A percentile compares a stretch with the other conserved stretches of the same genome.
Conservation (phyloP, 2,888 invertebrate species). For the Watsonalla binaria region DNA sequence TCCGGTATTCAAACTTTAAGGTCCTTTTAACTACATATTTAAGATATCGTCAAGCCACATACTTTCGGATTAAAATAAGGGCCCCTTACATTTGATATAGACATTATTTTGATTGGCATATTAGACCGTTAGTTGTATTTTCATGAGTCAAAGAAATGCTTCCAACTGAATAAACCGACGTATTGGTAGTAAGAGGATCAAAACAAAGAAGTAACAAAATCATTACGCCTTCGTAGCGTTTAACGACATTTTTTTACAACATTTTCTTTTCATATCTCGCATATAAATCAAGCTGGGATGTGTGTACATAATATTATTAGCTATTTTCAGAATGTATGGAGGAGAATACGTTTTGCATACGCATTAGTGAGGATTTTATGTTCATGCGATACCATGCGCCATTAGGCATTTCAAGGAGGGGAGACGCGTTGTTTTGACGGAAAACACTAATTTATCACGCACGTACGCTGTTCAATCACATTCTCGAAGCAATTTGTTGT, state of each 20-base stretch:
- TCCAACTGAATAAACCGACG: too few relatives aligned
- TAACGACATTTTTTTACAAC: neutral
- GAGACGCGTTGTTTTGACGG: constrained; percentile 22
- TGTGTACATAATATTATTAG: neutral
- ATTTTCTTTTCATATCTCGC: neutral
- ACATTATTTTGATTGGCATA: too few relatives aligned
- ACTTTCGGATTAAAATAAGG: too few relatives aligned
- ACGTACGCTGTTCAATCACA: constrained; percentile 22
- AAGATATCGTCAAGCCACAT: too few relatives aligned
- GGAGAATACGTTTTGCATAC: constrained; percentile 1
- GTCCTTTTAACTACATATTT: too few relatives aligned
- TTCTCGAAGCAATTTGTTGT: constrained; percentile 24
- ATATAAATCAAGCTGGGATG: neutral
- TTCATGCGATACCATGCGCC: constrained; percentile 16
- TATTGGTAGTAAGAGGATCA: too few relatives aligned
- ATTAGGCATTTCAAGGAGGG: constrained; percentile 24
- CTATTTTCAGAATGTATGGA: neutral
- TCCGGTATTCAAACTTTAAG: too few relatives aligned
- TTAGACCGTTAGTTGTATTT: too few relatives aligned
- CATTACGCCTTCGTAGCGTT: neutral
- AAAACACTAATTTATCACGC: constrained; percentile 25
- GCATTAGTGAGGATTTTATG: constrained; percentile 2
- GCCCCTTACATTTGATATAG: too few relatives aligned
- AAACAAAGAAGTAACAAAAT: neutral
- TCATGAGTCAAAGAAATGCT: too few relatives aligned